Base-by-base conservation (phyloP, 2,888 invertebrate genomes). In the Dichetophora obliterata region DNA sequence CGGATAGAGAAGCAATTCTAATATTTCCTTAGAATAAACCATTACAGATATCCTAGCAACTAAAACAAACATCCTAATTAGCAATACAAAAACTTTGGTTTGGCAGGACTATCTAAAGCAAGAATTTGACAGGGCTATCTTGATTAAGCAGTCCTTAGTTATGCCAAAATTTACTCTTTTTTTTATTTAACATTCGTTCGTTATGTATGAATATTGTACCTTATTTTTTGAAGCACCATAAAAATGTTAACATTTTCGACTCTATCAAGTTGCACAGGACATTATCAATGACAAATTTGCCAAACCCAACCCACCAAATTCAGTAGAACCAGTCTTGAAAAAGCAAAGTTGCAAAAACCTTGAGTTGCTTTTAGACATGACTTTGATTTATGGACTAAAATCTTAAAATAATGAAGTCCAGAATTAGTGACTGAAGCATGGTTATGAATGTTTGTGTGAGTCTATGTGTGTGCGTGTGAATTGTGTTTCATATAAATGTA, bases 381-480 rank as follows among this genome's bases (percentile, higher is more conserved):
- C 81, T 80, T 80, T 82, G 82, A 82, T 82, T 81, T 82, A 82
- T 81, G 80, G 80, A 73, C 80, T 75, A 63, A 78, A 78, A 78
- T 75, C 77, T 68, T 37, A 77, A 77, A 80, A 81, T 80, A 80
- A 82, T 82, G 79, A 82, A 82, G 81, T 81, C 74, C 77, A 77
- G 57, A 19, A 22, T 11, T n/a, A 57, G 16, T 19, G 54, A 31
- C 69, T 68, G 9, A 1, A 69, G 69, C 31, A 52, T 11, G 14
- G 43, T 43, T 43, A 43, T 43, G 43, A 43, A 43, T 43, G 43
- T 43, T 43, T 43, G 11, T 43, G 43, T 37, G 37, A 37, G 5
- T 8, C 37, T 37, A 8, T 37, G 37, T 37, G 37, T 37, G 37
- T 43, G 11, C 14, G 43, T 43, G 43, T 43, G 43, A 43, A 2